A percentile compares a stretch with the other conserved stretches of the same genome.
These are phyloP conservation scores for Ciconia boyciana DNA, from an alignment of 2,113 vertebrate species.

Conservation along the genomic window DNA sequence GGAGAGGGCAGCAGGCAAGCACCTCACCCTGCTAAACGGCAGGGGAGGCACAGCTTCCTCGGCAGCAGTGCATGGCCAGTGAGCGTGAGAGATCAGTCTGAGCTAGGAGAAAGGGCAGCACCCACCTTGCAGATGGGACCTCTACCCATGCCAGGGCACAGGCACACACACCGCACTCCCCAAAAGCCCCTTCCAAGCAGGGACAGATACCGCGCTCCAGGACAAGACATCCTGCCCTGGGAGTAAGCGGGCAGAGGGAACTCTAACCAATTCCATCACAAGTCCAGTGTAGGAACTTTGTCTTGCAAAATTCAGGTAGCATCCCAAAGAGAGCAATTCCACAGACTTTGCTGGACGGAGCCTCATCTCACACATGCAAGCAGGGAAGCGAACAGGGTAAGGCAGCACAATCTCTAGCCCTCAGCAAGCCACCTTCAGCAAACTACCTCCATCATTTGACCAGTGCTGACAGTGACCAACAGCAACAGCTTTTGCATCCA, in stretches of 20 bases:
- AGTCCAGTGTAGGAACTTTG: background rate
- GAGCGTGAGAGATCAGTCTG: background rate
- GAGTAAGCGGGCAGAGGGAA: background rate
- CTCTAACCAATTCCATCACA: background rate
- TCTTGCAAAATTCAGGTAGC: background rate
- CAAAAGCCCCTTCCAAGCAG: background rate
- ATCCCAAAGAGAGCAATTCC: background rate
- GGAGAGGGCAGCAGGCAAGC: background rate
- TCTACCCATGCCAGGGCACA: background rate
- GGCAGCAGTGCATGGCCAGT: fast-evolving
- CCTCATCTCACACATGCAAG: background rate
- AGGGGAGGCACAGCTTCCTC: background rate
- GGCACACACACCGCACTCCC: background rate
- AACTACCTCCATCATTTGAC: background rate
- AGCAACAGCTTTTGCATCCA: background rate
- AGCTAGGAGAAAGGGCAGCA: background rate
- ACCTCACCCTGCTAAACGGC: no score
- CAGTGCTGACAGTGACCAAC: background rate
- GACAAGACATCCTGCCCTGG: background rate
- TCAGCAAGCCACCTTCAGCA: background rate
- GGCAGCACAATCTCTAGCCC: background rate
- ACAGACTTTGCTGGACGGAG: background rate
- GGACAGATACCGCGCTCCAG: background rate
- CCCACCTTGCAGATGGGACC: background rate
- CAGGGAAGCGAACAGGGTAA: background rate